Evolutionary conservation across 2,113 vertebrate genomes (phyloP).

Genomic region (Pachyramphus minor): DNA sequence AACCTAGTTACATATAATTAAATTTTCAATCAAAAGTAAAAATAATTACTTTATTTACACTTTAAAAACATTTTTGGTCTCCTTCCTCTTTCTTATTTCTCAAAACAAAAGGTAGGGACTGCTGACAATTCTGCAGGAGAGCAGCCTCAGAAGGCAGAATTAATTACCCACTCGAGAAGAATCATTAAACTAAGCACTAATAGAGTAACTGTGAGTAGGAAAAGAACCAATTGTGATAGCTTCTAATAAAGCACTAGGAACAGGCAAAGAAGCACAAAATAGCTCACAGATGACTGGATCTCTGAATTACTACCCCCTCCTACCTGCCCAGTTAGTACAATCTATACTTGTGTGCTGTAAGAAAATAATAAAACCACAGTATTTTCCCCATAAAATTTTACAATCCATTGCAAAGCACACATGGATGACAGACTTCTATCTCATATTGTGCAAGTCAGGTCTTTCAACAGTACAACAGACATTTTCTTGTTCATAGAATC

Average conservation of each 20-base stretch:
- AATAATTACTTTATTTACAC: not conserved
- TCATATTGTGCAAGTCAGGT: not conserved
- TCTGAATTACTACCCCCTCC: not conserved
- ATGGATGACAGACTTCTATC: not conserved
- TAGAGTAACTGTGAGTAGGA: not conserved
- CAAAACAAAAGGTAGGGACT: not conserved
- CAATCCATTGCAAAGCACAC: not conserved
- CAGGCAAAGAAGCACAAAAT: not conserved
- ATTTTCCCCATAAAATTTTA: not conserved
- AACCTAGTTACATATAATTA: not conserved
- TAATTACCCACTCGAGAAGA: not conserved
- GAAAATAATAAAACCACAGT: not conserved
- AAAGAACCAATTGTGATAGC: not conserved
- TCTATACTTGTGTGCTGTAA: not conserved
- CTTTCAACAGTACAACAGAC: not conserved
- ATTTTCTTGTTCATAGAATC: not conserved
- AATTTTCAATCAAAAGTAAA: not conserved
- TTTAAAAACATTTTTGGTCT: not conserved
- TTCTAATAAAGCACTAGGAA: not conserved
- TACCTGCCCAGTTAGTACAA: not conserved
- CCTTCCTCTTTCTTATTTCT: not conserved
- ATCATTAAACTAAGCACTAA: constrained; percentile 5
- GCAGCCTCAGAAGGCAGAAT: not conserved
- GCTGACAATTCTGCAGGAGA: not conserved
- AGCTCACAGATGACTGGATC: not conserved